These are phyloP conservation scores for Panopea generosa DNA, from an alignment of 2,888 invertebrate genomes.

Conservation along the genomic window DNA sequence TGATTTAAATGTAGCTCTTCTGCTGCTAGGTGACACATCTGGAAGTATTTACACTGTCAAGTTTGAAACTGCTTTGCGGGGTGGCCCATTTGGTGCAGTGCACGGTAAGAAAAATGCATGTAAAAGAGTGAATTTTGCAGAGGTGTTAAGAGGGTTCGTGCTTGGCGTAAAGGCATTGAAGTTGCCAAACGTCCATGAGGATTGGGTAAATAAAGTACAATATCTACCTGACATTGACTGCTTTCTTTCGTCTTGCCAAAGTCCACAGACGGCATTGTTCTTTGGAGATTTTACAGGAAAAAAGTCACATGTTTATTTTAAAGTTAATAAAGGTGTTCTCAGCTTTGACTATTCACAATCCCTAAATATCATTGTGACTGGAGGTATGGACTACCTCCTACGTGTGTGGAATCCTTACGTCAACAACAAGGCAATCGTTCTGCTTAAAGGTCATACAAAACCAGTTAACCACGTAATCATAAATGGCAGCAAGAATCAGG, in stretches of 20 bases:
- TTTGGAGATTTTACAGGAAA: conserved; percentile 88
- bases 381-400: conserved; percentile 91
- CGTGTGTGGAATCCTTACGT: conserved; percentile 93
- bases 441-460: conserved; percentile 87
- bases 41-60: conserved; percentile 87
- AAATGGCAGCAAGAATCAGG: conserved; percentile 89
- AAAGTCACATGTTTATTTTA: conserved; percentile 86
- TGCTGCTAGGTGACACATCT: conserved; percentile 91
- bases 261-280: conserved; percentile 87
- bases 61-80: conserved; percentile 67
- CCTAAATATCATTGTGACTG: conserved; percentile 85
- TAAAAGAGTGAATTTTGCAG: conserved; percentile 67
- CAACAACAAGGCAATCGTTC: conserved; percentile 88
- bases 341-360: conserved; percentile 83
- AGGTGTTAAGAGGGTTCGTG: conserved; percentile 74
- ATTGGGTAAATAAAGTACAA: conserved; percentile 90
- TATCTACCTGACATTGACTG: conserved; percentile 89
- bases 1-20: conserved; percentile 88
- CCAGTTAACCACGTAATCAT: conserved; percentile 89
- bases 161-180: conserved; percentile 87
- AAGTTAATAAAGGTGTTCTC: conserved; percentile 86
- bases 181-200: conserved; percentile 87
- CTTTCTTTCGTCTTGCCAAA: conserved; percentile 90
- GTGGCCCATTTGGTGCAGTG: conserved; percentile 71
- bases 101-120: conserved; percentile 63